These are phyloP conservation scores for Pogona vitticeps DNA, from an alignment of 2,113 vertebrate species.

Conservation along the genomic window DNA sequence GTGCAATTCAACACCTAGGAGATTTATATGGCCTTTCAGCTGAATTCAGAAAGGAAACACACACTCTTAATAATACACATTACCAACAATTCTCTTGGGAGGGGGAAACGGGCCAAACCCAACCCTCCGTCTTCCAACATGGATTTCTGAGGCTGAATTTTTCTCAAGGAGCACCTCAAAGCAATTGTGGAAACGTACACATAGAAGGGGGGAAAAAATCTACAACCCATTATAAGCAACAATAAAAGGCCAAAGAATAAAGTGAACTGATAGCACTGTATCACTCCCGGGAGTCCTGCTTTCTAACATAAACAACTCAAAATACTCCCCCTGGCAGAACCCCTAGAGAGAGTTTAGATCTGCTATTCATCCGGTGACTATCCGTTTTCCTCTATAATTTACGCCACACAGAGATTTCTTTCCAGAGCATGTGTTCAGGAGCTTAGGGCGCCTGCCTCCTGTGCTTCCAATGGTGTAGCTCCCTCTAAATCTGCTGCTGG, in stretches of 20 bases:
- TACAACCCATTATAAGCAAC: slow-evolving; percentile 65
- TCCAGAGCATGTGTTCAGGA: slow-evolving; percentile 50
- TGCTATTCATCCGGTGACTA: slow-evolving; percentile 58
- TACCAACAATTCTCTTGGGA: slow-evolving; percentile 1
- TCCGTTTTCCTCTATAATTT: slow-evolving; percentile 68
- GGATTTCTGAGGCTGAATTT: slow-evolving; percentile 52
- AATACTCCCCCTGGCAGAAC: slow-evolving; percentile 59
- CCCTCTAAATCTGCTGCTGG: slow-evolving; percentile 44
- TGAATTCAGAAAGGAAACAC: slow-evolving; percentile 33
- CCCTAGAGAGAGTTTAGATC: slow-evolving; percentile 62
- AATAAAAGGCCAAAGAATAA: slow-evolving; percentile 61
- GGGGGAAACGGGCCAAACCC: slow-evolving; percentile 51
- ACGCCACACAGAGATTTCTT: slow-evolving; percentile 55
- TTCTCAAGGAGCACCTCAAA: slow-evolving; percentile 58
- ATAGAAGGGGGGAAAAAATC: slow-evolving; percentile 25
- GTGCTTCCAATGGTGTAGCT: slow-evolving; percentile 37
- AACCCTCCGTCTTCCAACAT: slow-evolving; percentile 34
- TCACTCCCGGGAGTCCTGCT: slow-evolving; percentile 61
- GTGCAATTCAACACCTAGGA: slow-evolving; percentile 1
- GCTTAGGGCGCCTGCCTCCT: slow-evolving; percentile 52
- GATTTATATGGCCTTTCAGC: background rate
- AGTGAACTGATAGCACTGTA: slow-evolving; percentile 59
- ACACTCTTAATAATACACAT: slow-evolving; percentile 27
- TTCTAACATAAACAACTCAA: slow-evolving; percentile 69
- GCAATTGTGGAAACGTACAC: slow-evolving; percentile 31